Percentiles rank a stretch among this genome's conserved stretches.
Conservation (phyloP, 1,140 invertebrate genomes). For the Asbolus verrucosus region DNA sequence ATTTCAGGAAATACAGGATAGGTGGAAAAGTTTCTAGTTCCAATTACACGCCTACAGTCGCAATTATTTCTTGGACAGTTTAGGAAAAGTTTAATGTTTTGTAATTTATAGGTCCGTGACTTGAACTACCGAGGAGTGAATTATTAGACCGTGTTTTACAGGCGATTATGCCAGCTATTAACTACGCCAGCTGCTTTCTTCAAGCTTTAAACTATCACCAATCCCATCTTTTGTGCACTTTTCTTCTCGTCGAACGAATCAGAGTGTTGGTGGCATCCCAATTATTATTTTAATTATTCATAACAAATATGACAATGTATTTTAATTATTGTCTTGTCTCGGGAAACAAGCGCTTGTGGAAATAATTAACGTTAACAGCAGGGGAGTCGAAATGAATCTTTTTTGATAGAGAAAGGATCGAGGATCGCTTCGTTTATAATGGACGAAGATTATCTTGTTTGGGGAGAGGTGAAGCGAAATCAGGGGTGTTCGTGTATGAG, state of each 20-base stretch:
- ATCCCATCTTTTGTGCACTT: neutral
- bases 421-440: slow-evolving; percentile 12
- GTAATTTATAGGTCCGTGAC: slow-evolving; percentile 58
- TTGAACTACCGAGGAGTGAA: slow-evolving; percentile 51
- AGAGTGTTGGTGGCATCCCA: slow-evolving; percentile 16
- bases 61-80: slow-evolving; percentile 61
- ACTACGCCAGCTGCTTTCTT: slow-evolving; percentile 46
- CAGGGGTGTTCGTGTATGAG: slow-evolving; percentile 16
- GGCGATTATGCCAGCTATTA: slow-evolving; percentile 55
- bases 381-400: slow-evolving; percentile 6
- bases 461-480: slow-evolving; percentile 1
- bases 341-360: slow-evolving; percentile 4
- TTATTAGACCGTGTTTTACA: slow-evolving; percentile 55
- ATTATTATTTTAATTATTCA: slow-evolving; percentile 37
- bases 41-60: slow-evolving; percentile 58
- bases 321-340: slow-evolving; percentile 18
- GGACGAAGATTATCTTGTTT: slow-evolving; percentile 27
- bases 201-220: slow-evolving; percentile 6
- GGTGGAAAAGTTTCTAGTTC: slow-evolving; percentile 50
- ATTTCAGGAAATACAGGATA: slow-evolving; percentile 45
- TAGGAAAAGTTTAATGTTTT: slow-evolving; percentile 58
- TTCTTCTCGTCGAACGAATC: neutral
- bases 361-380: slow-evolving; percentile 14
- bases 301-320: slow-evolving; percentile 26
- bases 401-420: neutral